Percentiles rank a stretch among this genome's conserved stretches.
phyloP scores from a whole-genome alignment of 2,888 invertebrate genomes.

The Electrophaes corylata region DNA sequence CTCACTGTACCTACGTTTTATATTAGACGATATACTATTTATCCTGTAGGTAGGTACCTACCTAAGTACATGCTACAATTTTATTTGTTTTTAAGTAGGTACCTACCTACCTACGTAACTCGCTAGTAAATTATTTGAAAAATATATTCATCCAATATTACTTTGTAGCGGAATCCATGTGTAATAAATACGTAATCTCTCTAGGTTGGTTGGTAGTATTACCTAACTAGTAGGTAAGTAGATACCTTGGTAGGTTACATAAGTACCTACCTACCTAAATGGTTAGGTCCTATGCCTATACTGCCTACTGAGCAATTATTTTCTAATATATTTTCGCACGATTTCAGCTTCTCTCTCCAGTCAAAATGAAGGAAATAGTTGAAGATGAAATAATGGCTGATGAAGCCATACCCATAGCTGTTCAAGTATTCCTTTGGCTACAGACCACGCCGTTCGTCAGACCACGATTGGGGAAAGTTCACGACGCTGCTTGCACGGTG shows the following conservation, averaged over 20 bases:
- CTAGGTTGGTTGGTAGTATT: too few species aligned
- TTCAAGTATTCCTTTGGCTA: conserved; percentile 98
- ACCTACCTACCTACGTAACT: not conserved
- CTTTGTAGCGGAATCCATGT: too few species aligned
- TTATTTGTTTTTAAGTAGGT: not conserved
- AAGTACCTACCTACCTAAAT: not conserved
- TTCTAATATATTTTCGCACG: not conserved
- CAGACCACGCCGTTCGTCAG: conserved; percentile 98
- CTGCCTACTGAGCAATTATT: too few species aligned
- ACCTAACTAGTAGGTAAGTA: not conserved
- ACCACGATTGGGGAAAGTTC: conserved; percentile 97
- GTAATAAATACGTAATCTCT: too few species aligned
- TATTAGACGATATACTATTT: too few species aligned
- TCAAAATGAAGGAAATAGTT: conserved; percentile 52
- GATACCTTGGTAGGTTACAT: too few species aligned
- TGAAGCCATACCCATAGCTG: conserved; percentile 95
- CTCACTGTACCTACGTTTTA: too few species aligned
- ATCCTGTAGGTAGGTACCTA: too few species aligned
- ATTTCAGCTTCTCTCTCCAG: conserved; percentile 1
- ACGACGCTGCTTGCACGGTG: conserved; percentile 99
- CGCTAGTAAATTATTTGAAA: too few species aligned
- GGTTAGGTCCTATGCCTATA: not conserved
- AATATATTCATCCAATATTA: too few species aligned
- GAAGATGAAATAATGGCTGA: conserved; percentile 88
- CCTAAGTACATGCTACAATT: too few species aligned